Evolutionary conservation across 2,113 vertebrate species (phyloP), one percentile per base, ranked within the genome.

Genomic region (Psilopogon haemacephalus): DNA sequence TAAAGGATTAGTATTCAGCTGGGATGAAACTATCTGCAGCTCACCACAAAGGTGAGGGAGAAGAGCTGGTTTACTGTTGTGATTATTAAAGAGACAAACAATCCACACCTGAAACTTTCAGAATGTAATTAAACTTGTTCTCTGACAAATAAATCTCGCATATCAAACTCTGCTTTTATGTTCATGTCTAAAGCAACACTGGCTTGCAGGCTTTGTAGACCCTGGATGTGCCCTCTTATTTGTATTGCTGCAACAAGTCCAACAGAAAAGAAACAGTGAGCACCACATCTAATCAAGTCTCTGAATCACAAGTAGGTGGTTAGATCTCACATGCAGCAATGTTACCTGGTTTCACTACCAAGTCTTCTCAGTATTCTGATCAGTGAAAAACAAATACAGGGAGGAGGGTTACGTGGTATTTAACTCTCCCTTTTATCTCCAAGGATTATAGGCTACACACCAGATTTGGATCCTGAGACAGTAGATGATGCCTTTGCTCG

Each of bases 401-500:
- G 15, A 72, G 11, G 19, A 32, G 35, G 12, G 7, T 37, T 63
- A 8, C 46, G 32, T 63, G 40, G 37, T 38, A 40, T 18, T 89
- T 71, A 92, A 90, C 28, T 93, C 33, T 73, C 82, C 17, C 48
- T 94, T 92, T 62, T 89, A 63, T 9, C 63, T 74, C 77, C 50
- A 50, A 99, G 99, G 98, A 99, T 99, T 95, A 97, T 99, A 46
- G 99, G 99, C 33, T 98, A 99, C 75, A 98, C 97, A 6, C 98
- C 98, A 0, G 99, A 99, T 91, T 97, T 99, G 97, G 99, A 99
- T 63, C 98, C 98, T 8, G 98, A 99, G 88, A 98, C 98, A 5
- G 98, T 99, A 62, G 98, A 99, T 23, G 98, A 99, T 38, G 99
- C 99, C 71, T 99, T 99, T 91, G 98, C 98, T 83, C 98, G 99